These are phyloP conservation scores for Drosophila sechellia DNA, from an alignment of 1,140 invertebrate genomes.

Conservation along the genomic window DNA sequence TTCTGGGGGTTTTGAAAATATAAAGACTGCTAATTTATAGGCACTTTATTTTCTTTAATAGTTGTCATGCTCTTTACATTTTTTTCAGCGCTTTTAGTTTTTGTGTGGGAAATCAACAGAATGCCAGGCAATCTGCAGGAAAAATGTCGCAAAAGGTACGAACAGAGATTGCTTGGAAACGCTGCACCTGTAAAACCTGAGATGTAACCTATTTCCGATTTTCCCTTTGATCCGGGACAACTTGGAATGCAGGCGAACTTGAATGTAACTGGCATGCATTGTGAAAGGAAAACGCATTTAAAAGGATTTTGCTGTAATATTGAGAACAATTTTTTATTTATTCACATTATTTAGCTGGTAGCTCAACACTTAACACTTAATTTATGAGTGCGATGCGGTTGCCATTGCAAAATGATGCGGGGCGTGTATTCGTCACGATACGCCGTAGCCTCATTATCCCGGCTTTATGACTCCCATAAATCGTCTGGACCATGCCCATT, in stretches of 20 bases:
- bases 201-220: background rate
- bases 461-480: conserved; percentile 67
- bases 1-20: too few species aligned
- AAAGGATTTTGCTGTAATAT: conserved; percentile 35
- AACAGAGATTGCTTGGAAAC: background rate
- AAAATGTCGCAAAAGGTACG: conserved; percentile 5
- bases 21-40: too few species aligned
- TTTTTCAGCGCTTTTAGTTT: background rate
- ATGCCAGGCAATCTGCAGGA: conserved; percentile 28
- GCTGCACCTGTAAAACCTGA: background rate
- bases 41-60: too few species aligned
- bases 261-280: conserved; percentile 29
- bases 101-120: background rate
- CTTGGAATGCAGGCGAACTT: conserved; percentile 27
- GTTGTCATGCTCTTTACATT: background rate
- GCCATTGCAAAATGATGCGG: conserved; percentile 2
- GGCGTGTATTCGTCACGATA: conserved; percentile 52
- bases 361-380: conserved; percentile 65
- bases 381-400: conserved; percentile 53
- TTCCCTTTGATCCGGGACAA: background rate
- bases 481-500: conserved; percentile 59
- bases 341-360: conserved; percentile 54
- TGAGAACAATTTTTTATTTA: conserved; percentile 60
- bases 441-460: conserved; percentile 55
- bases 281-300: conserved; percentile 6